phyloP scores from a whole-genome alignment of 2,113 vertebrate species.

The Brachypodius melanocephalos region DNA sequence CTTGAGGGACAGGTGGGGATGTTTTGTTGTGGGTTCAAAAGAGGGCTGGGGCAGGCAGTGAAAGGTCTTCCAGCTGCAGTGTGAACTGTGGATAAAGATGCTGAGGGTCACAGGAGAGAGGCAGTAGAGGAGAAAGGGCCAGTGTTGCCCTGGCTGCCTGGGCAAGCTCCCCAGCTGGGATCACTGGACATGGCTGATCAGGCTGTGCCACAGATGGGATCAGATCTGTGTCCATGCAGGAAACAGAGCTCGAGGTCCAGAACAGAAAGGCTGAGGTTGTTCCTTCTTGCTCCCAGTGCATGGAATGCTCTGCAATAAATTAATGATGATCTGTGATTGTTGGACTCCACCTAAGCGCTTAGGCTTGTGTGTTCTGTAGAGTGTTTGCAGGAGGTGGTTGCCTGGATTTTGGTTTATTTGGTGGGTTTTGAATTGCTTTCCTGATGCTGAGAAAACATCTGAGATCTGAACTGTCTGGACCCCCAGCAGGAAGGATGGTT shows the following conservation, averaged over 20 bases:
- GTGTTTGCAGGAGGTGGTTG: neutral
- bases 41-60: neutral
- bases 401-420: neutral
- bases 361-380: neutral
- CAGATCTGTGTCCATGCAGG: neutral
- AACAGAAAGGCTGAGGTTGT: fast-evolving
- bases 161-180: neutral
- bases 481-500: neutral
- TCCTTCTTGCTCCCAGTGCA: neutral
- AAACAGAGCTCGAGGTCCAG: neutral
- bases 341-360: neutral
- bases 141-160: fast-evolving
- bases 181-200: neutral
- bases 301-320: neutral
- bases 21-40: neutral
- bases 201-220: neutral
- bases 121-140: fast-evolving
- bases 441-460: neutral
- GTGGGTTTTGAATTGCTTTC: neutral
- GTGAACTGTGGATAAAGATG: neutral
- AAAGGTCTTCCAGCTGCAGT: neutral
- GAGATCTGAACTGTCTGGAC: neutral
- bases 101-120: neutral
- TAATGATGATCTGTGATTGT: fast-evolving
- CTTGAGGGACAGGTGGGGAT: neutral